These are phyloP conservation scores for Brienomyrus longianalis DNA, from an alignment of 2,113 vertebrate genomes.

Conservation along the genomic window DNA sequence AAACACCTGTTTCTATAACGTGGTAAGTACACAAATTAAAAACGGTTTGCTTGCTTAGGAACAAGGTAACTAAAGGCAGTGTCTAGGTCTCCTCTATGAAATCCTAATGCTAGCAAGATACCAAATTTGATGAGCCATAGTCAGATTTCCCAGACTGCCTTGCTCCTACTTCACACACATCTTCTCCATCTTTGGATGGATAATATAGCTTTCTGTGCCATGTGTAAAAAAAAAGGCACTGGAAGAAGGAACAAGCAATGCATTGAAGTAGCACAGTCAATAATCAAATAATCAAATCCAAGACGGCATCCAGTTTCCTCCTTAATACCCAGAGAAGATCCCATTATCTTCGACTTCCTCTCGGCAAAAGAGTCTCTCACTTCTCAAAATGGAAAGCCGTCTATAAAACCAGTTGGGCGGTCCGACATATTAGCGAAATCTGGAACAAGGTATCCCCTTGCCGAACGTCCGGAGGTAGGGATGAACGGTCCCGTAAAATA, in stretches of 20 bases:
- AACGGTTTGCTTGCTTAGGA: not conserved
- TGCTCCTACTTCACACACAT: not conserved
- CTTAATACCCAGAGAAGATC: not conserved
- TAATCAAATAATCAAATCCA: constrained; percentile 9
- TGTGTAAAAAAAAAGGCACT: not conserved
- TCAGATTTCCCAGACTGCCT: not conserved
- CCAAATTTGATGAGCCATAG: not conserved
- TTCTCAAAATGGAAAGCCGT: constrained; percentile 14
- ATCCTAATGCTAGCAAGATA: not conserved
- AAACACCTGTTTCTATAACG: not conserved
- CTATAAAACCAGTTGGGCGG: not conserved
- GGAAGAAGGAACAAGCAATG: not conserved
- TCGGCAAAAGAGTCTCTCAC: not conserved
- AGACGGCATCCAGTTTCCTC: constrained; percentile 7
- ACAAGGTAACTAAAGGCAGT: not conserved
- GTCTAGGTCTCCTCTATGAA: not conserved
- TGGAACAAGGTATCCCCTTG: not conserved
- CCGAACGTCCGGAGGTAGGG: not conserved
- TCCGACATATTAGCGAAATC: not conserved
- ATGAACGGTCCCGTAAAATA: not conserved
- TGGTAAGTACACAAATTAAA: not conserved
- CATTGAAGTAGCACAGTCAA: not conserved
- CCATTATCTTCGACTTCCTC: not conserved
- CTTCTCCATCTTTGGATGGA: not conserved
- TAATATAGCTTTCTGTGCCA: not conserved